These are phyloP conservation scores for Syritta pipiens DNA, from an alignment of 2,888 invertebrate genomes.

Conservation along the genomic window DNA sequence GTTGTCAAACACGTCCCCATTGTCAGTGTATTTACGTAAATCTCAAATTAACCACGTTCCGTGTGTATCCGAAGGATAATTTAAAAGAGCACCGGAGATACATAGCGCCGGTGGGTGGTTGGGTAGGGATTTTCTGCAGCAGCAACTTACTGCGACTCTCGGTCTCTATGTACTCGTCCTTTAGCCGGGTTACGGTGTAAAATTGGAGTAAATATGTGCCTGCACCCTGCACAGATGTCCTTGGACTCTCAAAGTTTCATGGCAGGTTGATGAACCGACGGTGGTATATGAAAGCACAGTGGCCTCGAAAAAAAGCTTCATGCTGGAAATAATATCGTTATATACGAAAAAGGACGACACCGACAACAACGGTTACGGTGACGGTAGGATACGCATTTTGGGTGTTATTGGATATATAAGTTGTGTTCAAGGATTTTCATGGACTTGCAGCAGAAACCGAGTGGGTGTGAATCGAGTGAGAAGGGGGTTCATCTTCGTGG, in stretches of 20 bases:
- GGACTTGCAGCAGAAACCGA: no score
- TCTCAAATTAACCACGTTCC: background rate
- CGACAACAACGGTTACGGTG: no score
- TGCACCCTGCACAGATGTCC: conserved; percentile 70
- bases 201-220: conserved; percentile 53
- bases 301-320: conserved; percentile 63
- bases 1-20: background rate
- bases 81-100: background rate
- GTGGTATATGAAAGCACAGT: conserved; percentile 57
- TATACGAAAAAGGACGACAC: no score
- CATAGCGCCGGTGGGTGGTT: background rate
- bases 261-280: conserved; percentile 67
- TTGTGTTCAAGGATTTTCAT: conserved; percentile 54
- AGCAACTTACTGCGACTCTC: no score
- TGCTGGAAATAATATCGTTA: conserved; percentile 20
- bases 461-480: no score
- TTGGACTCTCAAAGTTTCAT: conserved; percentile 73
- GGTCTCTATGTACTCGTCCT: conserved; percentile 33
- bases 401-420: conserved; percentile 64
- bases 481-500: no score
- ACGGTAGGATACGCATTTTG: conserved; percentile 48
- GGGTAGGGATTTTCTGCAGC: no score
- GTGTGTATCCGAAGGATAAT: conserved; percentile 29
- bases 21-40: background rate
- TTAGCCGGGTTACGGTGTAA: conserved; percentile 49